phyloP scores from a whole-genome alignment of 2,113 vertebrate species.

The Ochotona princeps region DNA sequence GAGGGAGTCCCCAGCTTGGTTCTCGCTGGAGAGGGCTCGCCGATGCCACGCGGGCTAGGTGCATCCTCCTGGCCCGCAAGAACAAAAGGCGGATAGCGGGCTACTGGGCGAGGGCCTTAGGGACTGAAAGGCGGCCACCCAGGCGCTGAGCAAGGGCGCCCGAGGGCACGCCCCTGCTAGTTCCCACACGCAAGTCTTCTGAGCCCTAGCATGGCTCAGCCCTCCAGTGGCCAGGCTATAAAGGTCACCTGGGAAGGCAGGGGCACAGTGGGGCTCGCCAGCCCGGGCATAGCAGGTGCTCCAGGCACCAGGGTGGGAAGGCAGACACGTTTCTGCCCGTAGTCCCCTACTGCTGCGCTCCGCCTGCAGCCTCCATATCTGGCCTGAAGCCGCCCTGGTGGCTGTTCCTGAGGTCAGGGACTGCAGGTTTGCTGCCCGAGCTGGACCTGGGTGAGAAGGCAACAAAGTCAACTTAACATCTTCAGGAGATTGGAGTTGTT shows the following conservation, averaged over 20 bases:
- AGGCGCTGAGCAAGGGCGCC: accelerated
- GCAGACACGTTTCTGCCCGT: background rate
- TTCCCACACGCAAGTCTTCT: background rate
- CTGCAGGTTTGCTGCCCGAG: background rate
- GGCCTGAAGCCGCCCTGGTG: background rate
- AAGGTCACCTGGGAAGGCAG: background rate
- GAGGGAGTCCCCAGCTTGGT: background rate
- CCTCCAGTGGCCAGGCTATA: background rate
- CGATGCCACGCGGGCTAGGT: accelerated
- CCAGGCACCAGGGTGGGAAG: accelerated
- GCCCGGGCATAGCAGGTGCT: background rate
- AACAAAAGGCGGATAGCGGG: background rate
- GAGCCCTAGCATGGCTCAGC: background rate
- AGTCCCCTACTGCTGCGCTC: background rate
- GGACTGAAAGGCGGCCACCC: too few species aligned
- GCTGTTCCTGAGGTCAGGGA: background rate
- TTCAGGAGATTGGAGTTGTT: too few species aligned
- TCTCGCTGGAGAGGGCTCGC: accelerated
- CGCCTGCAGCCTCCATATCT: too few species aligned
- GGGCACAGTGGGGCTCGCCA: background rate
- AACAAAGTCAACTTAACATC: background rate
- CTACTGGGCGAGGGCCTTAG: accelerated
- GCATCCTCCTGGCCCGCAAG: background rate
- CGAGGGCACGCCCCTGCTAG: background rate
- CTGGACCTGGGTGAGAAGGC: accelerated